Evolutionary conservation across 2,113 vertebrate genomes (phyloP), one percentile per base, ranked within the genome.

Genomic region (Cryptoleucopteryx plumbea): DNA sequence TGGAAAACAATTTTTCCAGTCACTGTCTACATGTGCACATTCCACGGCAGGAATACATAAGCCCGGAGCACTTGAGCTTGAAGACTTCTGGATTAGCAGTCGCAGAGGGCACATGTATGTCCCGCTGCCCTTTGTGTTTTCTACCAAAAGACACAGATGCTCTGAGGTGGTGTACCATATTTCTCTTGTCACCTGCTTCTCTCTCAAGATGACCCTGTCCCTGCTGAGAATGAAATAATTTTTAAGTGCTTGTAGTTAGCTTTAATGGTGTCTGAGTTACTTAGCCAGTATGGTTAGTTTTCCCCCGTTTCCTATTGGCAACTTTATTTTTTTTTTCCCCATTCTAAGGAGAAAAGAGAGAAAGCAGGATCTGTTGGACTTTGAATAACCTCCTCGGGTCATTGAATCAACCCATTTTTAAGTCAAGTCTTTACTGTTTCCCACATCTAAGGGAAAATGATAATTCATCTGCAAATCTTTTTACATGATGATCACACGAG

Each of bases 1-100:
- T 96, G 95, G 94, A 97, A 94, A 95, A 96, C 93, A 96, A 96
- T 96, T 94, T 96, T 96, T 95, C 92, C 80, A 96, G 92, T 94
- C 90, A 78, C 73, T 95, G 82, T 95, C 96, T 97, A 62, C 85
- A 91, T 70, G 67, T 55, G 85, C 79, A 61, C 89, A 90, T 96
- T 96, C 94, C 96, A 96, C 87, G 93, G 90, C 14, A 6, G 90
- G 85, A 91, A 81, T 93, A 82, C 84, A 26, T 83, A 75, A 94
- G 42, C 81, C 92, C 75, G 43, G 47, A 93, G 80, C 85, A 83
- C 63, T 93, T 66, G 87, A 86, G 53, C 43, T 88, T 61, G 93
- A 83, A 93, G 90, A 66, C 82, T 93, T 80, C 16, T 29, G 86
- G 73, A 59, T 93, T 68, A 91, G 74, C 50, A 71, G 47, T 70